These are phyloP conservation scores for Sabatieria punctata DNA, from an alignment of 2,888 invertebrate species.

Conservation along the genomic window DNA sequence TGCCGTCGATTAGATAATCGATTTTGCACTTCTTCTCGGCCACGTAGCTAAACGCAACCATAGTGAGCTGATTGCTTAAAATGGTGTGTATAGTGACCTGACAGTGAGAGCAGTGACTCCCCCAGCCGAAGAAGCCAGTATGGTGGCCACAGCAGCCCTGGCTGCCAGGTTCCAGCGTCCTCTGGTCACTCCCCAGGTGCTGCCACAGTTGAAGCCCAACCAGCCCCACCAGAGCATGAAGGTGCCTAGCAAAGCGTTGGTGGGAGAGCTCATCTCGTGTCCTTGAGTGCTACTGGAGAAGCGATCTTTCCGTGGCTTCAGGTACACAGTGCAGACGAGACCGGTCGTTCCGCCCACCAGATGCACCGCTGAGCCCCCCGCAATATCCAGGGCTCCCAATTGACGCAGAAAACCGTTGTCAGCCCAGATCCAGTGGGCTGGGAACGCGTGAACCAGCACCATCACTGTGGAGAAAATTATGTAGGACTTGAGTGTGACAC, in stretches of 20 bases:
- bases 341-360: conserved; percentile 30
- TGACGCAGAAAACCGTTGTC: conserved; percentile 27
- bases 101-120: conserved; percentile 23
- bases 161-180: conserved; percentile 20
- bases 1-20: conserved; percentile 19
- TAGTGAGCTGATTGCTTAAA: conserved; percentile 10
- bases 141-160: conserved; percentile 20
- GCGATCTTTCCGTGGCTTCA: conserved; percentile 28
- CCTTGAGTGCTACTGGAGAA: too few species aligned
- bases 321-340: conserved; percentile 27
- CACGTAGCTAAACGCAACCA: conserved; percentile 18
- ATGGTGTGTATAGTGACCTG: conserved; percentile 14
- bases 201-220: conserved; percentile 22
- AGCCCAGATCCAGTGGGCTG: conserved; percentile 36
- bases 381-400: conserved; percentile 26
- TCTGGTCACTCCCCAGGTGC: conserved; percentile 20
- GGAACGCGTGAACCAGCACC: conserved; percentile 31
- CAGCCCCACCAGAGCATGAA: conserved; percentile 25
- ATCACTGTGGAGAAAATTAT: conserved; percentile 28
- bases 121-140: conserved; percentile 24
- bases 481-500: conserved; percentile 28
- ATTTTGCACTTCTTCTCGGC: conserved; percentile 1
- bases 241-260: conserved; percentile 21
- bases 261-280: conserved; percentile 21
- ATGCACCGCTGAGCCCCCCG: conserved; percentile 34